Evolutionary conservation across 2,797 vertebrate species (phyloP), one percentile per base, ranked within the genome.

Genomic region (Galaxias olidus): DNA sequence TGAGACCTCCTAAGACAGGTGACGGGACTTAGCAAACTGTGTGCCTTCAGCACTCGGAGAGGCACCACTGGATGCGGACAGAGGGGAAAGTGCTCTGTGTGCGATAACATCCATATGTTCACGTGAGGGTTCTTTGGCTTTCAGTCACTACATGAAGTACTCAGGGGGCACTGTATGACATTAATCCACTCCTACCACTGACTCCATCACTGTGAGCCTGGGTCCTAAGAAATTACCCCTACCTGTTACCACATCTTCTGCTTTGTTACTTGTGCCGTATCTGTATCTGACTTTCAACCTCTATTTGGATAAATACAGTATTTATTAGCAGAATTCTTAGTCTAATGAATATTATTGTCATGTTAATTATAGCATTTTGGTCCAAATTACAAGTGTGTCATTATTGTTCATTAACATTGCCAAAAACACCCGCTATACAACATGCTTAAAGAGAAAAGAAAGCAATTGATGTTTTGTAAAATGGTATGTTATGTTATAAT

Each of bases 51-150:
- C 83, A 79, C 72, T 46, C 68, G 66, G 83, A 79, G 87, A 87
- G 88, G 89, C 87, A 88, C 86, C 76, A 50, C 80, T 84, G 87
- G 82, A 75, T 86, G 84, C 86, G 86, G 83, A 89, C 84, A 87
- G 18, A 86, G 84, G 75, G 81, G 74, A 88, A 89, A 88, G 86
- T 89, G 89, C 84, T 87, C 85, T 73, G 87, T 83, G 86, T 85
- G 81, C 86, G 86, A 86, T 83, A 83, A 90, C 85, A 89, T 89
- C 86, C 86, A 88, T 84, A 74, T 83, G 82, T 88, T 88, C 77
- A 75, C 75, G 81, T 86, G 85, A 82, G 82, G 77, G 76, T 87
- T 93, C 90, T 93, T 92, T 93, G 91, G 90, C 87, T 91, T 91
- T 81, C 81, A 88, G 81, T 89, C 77, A 75, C 80, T 79, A 69